phyloP scores from a whole-genome alignment of 2,797 vertebrate genomes.

The Botia almorhae region DNA sequence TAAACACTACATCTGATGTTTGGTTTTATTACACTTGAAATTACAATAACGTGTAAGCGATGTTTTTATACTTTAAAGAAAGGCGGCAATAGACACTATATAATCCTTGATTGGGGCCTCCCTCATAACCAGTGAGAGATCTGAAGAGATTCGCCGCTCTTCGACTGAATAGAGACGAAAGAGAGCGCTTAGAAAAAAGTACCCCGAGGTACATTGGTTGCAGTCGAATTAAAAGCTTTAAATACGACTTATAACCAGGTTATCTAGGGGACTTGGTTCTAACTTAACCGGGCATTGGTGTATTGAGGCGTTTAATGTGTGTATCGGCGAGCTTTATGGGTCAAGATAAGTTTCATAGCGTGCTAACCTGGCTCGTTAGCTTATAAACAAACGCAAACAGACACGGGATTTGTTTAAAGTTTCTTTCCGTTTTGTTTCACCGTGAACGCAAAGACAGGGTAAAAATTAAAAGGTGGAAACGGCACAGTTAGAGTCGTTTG shows the following conservation, averaged over 20 bases:
- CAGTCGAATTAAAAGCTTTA: constrained; percentile 26
- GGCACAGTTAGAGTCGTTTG: background rate
- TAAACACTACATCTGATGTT: background rate
- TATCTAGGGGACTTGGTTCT: background rate
- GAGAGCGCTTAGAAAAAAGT: constrained; percentile 49
- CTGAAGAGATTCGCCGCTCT: constrained; percentile 79
- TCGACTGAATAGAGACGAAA: constrained; percentile 74
- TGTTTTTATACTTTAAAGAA: constrained; percentile 58
- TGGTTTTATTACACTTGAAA: background rate
- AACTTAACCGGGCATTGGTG: background rate
- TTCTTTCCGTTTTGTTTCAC: background rate
- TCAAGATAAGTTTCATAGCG: constrained; percentile 32
- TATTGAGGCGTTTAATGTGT: constrained; percentile 10
- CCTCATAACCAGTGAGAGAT: constrained; percentile 79
- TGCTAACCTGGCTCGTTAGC: constrained; percentile 28
- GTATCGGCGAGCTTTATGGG: constrained; percentile 14
- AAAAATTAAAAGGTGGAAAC: background rate
- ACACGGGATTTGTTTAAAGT: constrained; percentile 22
- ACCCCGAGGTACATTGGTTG: constrained; percentile 53
- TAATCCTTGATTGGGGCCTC: constrained; percentile 81
- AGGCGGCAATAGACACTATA: constrained; percentile 73
- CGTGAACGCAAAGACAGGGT: background rate
- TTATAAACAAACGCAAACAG: constrained; percentile 33
- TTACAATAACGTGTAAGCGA: background rate
- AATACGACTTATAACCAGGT: background rate